Evolutionary conservation across 2,888 invertebrate species (phyloP), one percentile per base, ranked within the genome.

Genomic region (Clivina fossor): DNA sequence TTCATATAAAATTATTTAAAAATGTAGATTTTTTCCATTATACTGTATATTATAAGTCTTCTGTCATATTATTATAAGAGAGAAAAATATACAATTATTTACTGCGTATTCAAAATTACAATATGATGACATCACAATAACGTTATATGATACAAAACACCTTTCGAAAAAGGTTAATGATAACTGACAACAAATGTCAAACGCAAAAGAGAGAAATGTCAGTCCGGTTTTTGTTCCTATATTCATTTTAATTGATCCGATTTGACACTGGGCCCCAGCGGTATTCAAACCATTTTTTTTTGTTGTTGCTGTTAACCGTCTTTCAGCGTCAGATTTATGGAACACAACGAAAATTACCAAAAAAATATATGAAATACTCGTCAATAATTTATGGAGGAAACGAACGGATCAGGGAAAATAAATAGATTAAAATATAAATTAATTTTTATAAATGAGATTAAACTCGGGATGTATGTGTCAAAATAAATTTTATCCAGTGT

Each of bases 111-210:
- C n/a, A 30, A 18, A 44, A 44, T 47, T 47, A 22, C 47, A 33
- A 47, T 49, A 40, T 26, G 28, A 26, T 40, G 49, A 49, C 49
- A 40, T 49, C 40, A 40, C 49, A 30, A 28, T 37, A 38, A 38
- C 30, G 38, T 22, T 49, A 22, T 26, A 49, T 49, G 47, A 26
- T 38, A 49, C 38, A 49, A n/a, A 38, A 49, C 49, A 38, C 26
- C 49, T 28, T 38, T 49, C 30, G 38, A 49, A 28, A 49, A 49
- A 49, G 49, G 49, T 49, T 49, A 49, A 49, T 49, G 40, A 49
- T 38, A 49, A 49, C 49, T 49, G 49, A 49, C 49, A 49, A 49
- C 49, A 49, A 49, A 49, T 49, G 49, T 49, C 49, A 49, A 49
- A 38, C 40, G 49, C 38, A 49, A 49, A 38, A 49, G n/a, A n/a